A percentile compares a stretch with the other conserved stretches of the same genome.
These are phyloP conservation scores for Araneus ventricosus DNA, from an alignment of 1,140 invertebrate genomes.

Conservation along the genomic window DNA sequence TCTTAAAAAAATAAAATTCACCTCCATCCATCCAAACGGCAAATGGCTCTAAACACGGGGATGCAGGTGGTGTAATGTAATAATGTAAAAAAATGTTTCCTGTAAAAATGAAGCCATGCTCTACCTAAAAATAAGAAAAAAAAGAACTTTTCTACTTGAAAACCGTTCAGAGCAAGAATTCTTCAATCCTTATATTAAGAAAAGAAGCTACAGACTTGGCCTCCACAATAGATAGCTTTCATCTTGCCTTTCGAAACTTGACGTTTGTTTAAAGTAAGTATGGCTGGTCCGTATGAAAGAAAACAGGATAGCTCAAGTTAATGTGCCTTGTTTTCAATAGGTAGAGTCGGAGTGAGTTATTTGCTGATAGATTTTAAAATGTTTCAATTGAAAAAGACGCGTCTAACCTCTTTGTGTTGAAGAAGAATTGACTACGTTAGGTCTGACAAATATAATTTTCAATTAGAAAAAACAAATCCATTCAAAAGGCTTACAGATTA, in stretches of 20 bases:
- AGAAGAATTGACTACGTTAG: slow-evolving; percentile 5
- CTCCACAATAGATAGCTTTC: background rate
- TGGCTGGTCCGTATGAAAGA: slow-evolving; percentile 1
- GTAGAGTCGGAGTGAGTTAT: slow-evolving; percentile 15
- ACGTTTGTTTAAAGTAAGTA: slow-evolving; percentile 16
- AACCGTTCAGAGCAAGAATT: background rate
- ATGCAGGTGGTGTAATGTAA: no score
- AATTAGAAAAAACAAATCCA: background rate
- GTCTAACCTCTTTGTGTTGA: background rate
- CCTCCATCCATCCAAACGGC: no score
- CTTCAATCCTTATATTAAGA: background rate
- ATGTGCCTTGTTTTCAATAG: slow-evolving; percentile 14
- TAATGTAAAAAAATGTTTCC: no score
- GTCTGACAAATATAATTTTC: slow-evolving; percentile 15
- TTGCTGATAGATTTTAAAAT: slow-evolving; percentile 32
- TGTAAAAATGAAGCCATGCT: slow-evolving; percentile 44
- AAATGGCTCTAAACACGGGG: no score
- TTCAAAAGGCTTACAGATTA: background rate
- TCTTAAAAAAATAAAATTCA: no score
- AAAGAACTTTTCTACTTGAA: slow-evolving; percentile 16
- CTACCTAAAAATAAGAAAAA: slow-evolving; percentile 1
- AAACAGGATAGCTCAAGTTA: background rate
- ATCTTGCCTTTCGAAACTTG: slow-evolving; percentile 13
- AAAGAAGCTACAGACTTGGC: slow-evolving; percentile 22
- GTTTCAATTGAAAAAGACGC: slow-evolving; percentile 43